Evolutionary conservation across 2,113 vertebrate species (phyloP), one percentile per base, ranked within the genome.

Genomic region (Lethenteron camtschaticum): DNA sequence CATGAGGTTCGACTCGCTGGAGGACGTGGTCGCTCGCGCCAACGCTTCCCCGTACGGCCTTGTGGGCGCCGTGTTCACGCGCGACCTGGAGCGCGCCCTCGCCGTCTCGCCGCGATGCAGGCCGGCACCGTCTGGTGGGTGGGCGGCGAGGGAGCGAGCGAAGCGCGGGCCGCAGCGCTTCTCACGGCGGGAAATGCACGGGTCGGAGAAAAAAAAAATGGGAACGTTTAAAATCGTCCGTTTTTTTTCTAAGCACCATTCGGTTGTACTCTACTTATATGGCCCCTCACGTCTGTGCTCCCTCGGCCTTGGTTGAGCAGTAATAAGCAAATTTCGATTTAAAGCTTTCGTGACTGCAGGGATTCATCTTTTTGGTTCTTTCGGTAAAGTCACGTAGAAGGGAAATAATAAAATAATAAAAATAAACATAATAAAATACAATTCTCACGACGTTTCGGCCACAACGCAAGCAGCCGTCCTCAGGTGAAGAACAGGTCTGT

Each of bases 41-140:
- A 99, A 99, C 80, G 87, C 87, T 78, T 85, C 92, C 4, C 84
- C 91, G 63, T 97, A 91, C 41, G 94, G 94, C 18, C 83, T 99
- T 58, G 87, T 84, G 57, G 89, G 87, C 9, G 94, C 90, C 10
- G 90, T 97, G 56, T 97, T 99, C 75, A 96, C 94, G 73, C 95
- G 77, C 6, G 85, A 97, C 79, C 87, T 99, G 78, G 92, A 89
- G 84, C 96, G 95, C 79, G 92, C 92, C 70, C 83, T 99, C 80
- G 86, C 84, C 8, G 80, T 96, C 70, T 88, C 91, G 88, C 88
- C 58, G 88, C 90, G 56, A 84, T 99, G 85, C 92, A 95, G 77
- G 90, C 91, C 56, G 94, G 94, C 73, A 99, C 94, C 70, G 90
- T 99, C 70, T 99, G 94, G 94, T 99, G 79, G 82, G 85, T 72